A percentile compares a stretch with the other conserved stretches of the same genome.
Conservation (phyloP, 2,113 vertebrate species). For the Zosterops japonicus region DNA sequence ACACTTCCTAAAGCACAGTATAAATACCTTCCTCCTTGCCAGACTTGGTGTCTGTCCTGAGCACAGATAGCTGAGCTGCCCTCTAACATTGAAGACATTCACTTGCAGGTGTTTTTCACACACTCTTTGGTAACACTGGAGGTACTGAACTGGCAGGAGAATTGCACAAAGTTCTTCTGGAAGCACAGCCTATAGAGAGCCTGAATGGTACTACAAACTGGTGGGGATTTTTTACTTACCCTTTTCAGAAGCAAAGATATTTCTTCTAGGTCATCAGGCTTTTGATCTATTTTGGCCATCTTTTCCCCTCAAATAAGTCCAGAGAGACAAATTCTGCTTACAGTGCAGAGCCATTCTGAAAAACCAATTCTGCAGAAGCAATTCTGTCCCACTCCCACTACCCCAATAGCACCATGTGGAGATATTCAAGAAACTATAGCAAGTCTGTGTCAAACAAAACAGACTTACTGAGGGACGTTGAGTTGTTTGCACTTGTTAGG, state of each 20-base stretch:
- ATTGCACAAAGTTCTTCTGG: not conserved
- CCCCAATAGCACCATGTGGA: not conserved
- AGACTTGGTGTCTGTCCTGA: not conserved
- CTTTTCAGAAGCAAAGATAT: not conserved
- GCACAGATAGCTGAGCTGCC: not conserved
- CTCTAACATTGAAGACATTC: not conserved
- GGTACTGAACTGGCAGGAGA: not conserved
- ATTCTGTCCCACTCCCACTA: not conserved
- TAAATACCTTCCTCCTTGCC: not conserved
- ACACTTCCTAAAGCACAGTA: not conserved
- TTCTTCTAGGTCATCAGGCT: not conserved
- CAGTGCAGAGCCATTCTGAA: not conserved
- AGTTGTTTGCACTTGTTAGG: rapidly evolving
- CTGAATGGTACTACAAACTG: not conserved
- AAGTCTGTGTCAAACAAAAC: not conserved
- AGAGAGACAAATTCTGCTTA: not conserved
- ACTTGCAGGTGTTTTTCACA: not conserved
- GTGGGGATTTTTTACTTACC: not conserved
- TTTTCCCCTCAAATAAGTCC: not conserved
- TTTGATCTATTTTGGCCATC: not conserved
- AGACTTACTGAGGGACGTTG: not conserved
- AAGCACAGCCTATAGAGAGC: not conserved
- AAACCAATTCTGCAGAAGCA: not conserved
- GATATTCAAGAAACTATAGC: not conserved
- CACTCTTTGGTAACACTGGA: not conserved